Evolutionary conservation across 2,113 vertebrate species (phyloP).

Genomic region (Setophaga coronata): DNA sequence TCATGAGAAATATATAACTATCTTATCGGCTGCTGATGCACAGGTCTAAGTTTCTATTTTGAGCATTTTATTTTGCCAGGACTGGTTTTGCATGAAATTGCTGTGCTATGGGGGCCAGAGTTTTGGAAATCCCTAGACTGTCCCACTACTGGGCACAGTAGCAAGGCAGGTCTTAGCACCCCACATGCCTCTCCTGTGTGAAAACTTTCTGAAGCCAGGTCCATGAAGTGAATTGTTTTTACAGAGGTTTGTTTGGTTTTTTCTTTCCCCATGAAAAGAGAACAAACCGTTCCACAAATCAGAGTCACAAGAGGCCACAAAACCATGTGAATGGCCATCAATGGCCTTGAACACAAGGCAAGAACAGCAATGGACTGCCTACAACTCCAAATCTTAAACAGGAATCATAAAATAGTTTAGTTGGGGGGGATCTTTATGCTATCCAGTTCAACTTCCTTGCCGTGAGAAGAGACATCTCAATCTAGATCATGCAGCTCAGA

Average conservation of each 20-base stretch:
- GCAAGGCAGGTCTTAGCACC: not conserved
- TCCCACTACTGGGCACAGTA: not conserved
- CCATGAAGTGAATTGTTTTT: not conserved
- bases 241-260: accelerated
- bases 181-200: accelerated
- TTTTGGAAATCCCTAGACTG: too few relatives aligned
- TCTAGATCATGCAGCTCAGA: not conserved
- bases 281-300: not conserved
- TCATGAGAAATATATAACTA: not conserved
- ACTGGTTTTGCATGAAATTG: not conserved
- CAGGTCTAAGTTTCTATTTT: not conserved
- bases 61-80: not conserved
- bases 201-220: not conserved
- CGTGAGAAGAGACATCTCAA: not conserved
- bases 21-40: not conserved
- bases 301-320: not conserved
- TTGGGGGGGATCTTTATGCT: not conserved
- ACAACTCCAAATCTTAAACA: not conserved
- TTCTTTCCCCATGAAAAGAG: not conserved
- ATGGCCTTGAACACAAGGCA: not conserved
- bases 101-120: not conserved
- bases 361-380: not conserved
- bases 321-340: not conserved
- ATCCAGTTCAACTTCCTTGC: not conserved
- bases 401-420: not conserved